Evolutionary conservation across 2,113 vertebrate species (phyloP).

Genomic region (Calyptomena viridis): DNA sequence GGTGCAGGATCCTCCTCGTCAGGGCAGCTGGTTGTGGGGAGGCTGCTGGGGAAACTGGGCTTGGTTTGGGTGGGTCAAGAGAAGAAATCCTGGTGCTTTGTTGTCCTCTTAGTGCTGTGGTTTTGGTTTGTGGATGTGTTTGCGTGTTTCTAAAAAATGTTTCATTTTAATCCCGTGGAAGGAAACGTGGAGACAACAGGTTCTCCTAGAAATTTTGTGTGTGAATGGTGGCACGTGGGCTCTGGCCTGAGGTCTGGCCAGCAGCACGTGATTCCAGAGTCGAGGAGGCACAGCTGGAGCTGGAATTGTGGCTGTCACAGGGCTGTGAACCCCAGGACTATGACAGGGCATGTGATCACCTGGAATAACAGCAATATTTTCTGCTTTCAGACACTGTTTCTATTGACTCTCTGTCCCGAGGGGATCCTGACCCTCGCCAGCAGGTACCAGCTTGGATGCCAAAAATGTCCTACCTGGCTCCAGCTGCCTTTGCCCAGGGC

Average conservation of each 20-base stretch:
- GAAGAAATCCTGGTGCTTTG: not conserved
- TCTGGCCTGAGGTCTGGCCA: not conserved
- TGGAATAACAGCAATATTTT: not conserved
- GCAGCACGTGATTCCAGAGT: not conserved
- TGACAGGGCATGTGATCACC: not conserved
- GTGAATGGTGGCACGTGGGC: not conserved
- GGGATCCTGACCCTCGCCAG: not conserved
- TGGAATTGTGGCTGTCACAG: not conserved
- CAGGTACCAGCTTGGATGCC: not conserved
- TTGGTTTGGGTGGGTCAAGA: not conserved
- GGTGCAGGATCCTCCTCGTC: fast-evolving
- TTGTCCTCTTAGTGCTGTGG: not conserved
- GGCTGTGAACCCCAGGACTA: not conserved
- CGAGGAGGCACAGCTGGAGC: not conserved
- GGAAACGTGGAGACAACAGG: not conserved
- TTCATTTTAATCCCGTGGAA: not conserved
- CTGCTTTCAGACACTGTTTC: not conserved
- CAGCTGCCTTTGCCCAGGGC: not conserved
- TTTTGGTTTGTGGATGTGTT: fast-evolving
- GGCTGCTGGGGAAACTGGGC: not conserved
- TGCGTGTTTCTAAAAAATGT: not conserved
- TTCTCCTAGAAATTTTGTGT: not conserved
- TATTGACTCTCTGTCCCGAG: not conserved
- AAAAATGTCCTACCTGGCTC: not conserved
- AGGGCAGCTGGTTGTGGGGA: not conserved